Conservation (phyloP, 1,140 invertebrate genomes). For the Drosophila persimilis region DNA sequence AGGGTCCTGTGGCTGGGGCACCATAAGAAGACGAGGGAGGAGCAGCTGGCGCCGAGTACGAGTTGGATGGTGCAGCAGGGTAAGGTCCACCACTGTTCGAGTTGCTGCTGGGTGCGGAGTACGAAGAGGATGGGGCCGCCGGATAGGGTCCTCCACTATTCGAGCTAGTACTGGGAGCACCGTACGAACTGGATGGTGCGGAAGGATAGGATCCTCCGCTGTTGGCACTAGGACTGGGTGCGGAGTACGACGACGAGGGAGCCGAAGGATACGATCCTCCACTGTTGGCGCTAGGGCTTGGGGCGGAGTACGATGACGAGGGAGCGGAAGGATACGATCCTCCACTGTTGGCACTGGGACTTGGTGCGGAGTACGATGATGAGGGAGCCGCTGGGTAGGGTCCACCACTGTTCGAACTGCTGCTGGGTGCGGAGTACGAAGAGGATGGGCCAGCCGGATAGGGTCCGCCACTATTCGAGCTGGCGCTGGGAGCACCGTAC, state of each 20-base stretch:
- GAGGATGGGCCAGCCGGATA: conserved; percentile 50
- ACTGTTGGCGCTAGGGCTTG: conserved; percentile 12
- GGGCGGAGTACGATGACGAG: conserved; percentile 70
- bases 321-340: conserved; percentile 65
- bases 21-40: conserved; percentile 82
- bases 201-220: conserved; percentile 46
- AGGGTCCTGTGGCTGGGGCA: conserved; percentile 41
- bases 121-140: conserved; percentile 47
- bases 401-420: conserved; percentile 34
- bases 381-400: conserved; percentile 41
- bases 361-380: conserved; percentile 53
- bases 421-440: conserved; percentile 46
- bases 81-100: conserved; percentile 40
- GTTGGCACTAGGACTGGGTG: conserved; percentile 26
- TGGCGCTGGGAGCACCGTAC: conserved; percentile 50
- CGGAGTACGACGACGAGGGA: conserved; percentile 70
- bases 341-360: conserved; percentile 61
- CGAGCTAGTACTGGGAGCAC: conserved; percentile 33
- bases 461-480: conserved; percentile 42
- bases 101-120: conserved; percentile 32
- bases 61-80: conserved; percentile 45
- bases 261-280: conserved; percentile 46
- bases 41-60: conserved; percentile 60
- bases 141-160: conserved; percentile 53
- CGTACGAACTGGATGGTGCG: conserved; percentile 49